These are phyloP conservation scores for Phaethornis superciliosus DNA, from an alignment of 2,113 vertebrate species.

Conservation along the genomic window DNA sequence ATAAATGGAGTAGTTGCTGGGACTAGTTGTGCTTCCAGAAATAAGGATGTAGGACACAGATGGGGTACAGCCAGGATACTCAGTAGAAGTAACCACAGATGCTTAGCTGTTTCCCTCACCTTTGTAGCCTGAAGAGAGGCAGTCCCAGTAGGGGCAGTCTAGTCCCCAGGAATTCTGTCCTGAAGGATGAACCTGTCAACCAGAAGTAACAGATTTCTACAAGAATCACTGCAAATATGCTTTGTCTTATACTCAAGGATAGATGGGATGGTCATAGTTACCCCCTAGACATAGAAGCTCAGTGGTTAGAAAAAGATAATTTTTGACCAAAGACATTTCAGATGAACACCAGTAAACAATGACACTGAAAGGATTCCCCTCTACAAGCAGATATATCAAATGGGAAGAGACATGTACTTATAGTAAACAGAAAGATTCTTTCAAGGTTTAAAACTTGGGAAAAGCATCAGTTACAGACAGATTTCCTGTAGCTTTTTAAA, in stretches of 20 bases:
- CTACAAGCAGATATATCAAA: neutral
- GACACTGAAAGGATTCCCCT: neutral
- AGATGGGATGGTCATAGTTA: neutral
- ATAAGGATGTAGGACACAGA: neutral
- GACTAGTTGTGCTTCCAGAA: neutral
- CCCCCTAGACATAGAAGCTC: neutral
- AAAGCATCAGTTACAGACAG: slow-evolving; percentile 23
- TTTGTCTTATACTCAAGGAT: neutral
- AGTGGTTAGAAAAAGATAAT: neutral
- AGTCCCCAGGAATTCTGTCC: neutral
- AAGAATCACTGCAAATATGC: neutral
- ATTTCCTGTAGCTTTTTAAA: slow-evolving; percentile 51
- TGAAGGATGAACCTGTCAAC: neutral
- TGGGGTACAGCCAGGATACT: neutral
- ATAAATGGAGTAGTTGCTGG: neutral
- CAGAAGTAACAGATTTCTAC: neutral
- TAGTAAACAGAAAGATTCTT: slow-evolving; percentile 37
- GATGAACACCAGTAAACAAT: neutral
- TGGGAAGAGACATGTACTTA: neutral
- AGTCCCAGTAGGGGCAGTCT: neutral
- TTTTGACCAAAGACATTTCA: slow-evolving; percentile 5
- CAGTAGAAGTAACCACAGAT: neutral
- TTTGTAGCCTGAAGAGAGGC: neutral
- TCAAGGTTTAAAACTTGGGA: slow-evolving; percentile 43
- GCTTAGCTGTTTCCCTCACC: neutral